Evolutionary conservation across 2,888 invertebrate genomes (phyloP), one percentile per base, ranked within the genome.

Genomic region (Clitarchus hookeri): DNA sequence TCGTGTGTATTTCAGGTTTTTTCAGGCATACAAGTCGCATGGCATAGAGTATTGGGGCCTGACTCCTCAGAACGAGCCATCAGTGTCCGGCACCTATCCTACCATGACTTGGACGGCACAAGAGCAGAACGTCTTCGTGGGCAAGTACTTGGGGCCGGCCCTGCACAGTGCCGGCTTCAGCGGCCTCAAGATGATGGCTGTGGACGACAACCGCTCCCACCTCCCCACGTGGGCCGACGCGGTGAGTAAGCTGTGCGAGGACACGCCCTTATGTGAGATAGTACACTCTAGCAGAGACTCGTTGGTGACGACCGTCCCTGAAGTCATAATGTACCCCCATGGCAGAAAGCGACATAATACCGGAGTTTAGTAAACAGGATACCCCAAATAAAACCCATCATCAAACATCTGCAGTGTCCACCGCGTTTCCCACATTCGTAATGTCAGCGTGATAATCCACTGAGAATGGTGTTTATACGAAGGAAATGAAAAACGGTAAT

Each of bases 61-160:
- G 25, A 93, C 93, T 4, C 91, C 92, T 2, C 93, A 93, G 88
- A 94, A 93, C 89, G 94, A 94, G 89, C 94, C 94, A 12, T 89
- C 90, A 2, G 87, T 90, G 19, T 88, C 89, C n/a, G 86, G 88
- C 78, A 90, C 86, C 78, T 93, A 93, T 90, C 93, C 94, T 89
- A 91, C 92, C 54, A 91, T 93, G 92, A 93, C 92, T 27, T 93
- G 92, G 91, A 92, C 91, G 2, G 89, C 92, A 0, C 90, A 91
- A 83, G 91, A 92, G 87, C 91, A 92, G 88, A 88, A 92, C 80
- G 91, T 92, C 87, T 94, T 93, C 89, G 90, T 94, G 6, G 90
- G 90, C 19, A 88, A 90, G 36, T 91, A 93, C 89, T 90, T 94
- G 23, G 93, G 93, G 0, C 93, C 91, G 13, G 89, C 90, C 6